Evolutionary conservation across 2,113 vertebrate species (phyloP).

Genomic region (Vombatus ursinus): DNA sequence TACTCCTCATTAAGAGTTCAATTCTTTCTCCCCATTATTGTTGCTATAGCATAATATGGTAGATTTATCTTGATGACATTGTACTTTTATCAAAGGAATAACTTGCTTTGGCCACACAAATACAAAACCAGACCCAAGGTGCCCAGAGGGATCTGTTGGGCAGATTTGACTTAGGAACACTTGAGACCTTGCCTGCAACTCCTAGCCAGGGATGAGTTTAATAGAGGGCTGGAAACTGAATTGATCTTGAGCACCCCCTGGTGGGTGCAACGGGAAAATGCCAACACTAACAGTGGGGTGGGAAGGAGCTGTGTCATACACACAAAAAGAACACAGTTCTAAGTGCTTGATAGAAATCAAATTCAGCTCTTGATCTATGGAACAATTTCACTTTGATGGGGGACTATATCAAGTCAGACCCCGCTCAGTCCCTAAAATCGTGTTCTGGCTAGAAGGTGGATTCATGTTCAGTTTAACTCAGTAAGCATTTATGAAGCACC

Average conservation of each 20-base stretch:
- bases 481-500: not conserved
- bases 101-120: not conserved
- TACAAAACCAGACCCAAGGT: not conserved
- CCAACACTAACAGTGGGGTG: not conserved
- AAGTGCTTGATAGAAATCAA: not conserved
- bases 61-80: not conserved
- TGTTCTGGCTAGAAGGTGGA: too few species aligned
- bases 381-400: not conserved
- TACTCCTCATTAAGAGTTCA: slow-evolving; percentile 1
- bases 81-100: not conserved
- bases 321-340: not conserved
- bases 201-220: not conserved
- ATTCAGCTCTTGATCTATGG: not conserved
- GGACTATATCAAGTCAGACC: not conserved
- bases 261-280: slow-evolving; percentile 30
- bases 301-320: too few species aligned
- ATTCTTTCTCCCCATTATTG: not conserved
- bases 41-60: not conserved
- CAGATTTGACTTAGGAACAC: not conserved
- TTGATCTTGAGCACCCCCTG: slow-evolving; percentile 52
- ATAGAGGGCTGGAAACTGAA: not conserved
- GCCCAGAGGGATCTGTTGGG: slow-evolving; percentile 11
- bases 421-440: not conserved
- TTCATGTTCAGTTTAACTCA: not conserved
- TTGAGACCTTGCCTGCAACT: not conserved